Evolutionary conservation across 2,888 invertebrate species (phyloP).

Genomic region (Congeria kusceri): DNA sequence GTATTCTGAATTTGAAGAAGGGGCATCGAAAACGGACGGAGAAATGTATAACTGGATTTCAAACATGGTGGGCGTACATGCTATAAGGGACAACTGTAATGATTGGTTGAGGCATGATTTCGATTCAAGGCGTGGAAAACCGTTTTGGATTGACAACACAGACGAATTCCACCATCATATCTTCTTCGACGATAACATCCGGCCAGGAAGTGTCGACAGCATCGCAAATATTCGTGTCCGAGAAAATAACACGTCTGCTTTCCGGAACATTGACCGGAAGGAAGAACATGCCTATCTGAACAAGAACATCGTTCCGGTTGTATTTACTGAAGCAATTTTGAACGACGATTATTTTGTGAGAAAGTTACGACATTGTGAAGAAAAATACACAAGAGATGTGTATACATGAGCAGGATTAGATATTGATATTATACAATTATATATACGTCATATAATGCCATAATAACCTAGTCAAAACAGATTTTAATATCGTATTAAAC

Average conservation of each 20-base stretch:
- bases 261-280: constrained; percentile 31
- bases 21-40: constrained; percentile 27
- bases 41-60: constrained; percentile 56
- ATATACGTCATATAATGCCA: too few species aligned
- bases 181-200: constrained; percentile 63
- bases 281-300: constrained; percentile 55
- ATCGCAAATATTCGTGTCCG: constrained; percentile 56
- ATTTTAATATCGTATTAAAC: too few species aligned
- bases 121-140: constrained; percentile 56
- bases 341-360: constrained; percentile 58
- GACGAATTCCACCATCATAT: constrained; percentile 55
- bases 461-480: too few species aligned
- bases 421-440: too few species aligned
- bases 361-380: constrained; percentile 53
- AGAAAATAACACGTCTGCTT: constrained; percentile 20
- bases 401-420: background rate
- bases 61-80: constrained; percentile 38
- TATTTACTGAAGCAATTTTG: constrained; percentile 55
- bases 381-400: constrained; percentile 28
- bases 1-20: background rate
- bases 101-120: constrained; percentile 51
- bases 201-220: constrained; percentile 56
- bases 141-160: constrained; percentile 47
- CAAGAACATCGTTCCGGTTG: constrained; percentile 56
- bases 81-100: constrained; percentile 47